phyloP scores from a whole-genome alignment of 35 echinoderm and acorn worm species.

The Patiria miniata region DNA sequence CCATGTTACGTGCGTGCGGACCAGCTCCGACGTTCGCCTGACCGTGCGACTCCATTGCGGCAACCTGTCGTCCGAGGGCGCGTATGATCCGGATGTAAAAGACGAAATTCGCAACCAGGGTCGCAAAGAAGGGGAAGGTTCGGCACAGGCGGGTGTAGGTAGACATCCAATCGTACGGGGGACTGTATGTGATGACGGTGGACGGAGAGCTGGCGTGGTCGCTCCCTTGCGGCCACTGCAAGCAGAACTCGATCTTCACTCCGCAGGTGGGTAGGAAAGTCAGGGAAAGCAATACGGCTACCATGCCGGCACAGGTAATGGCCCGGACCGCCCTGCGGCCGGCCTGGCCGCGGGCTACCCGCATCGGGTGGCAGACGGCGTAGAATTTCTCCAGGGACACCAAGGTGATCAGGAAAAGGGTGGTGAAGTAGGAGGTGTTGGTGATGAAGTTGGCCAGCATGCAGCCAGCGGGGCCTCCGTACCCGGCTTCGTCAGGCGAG shows the following conservation, averaged over 20 bases:
- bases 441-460: background rate
- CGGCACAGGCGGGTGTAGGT: background rate
- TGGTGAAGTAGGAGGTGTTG: background rate
- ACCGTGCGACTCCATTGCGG: background rate
- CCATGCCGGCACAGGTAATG: constrained; percentile 10
- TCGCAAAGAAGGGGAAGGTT: constrained; percentile 8
- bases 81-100: constrained; percentile 35
- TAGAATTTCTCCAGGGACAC: constrained; percentile 29
- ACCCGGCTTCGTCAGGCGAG: background rate
- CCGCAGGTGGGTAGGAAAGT: background rate
- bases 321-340: constrained; percentile 13
- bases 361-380: constrained; percentile 36
- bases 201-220: background rate
- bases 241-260: background rate
- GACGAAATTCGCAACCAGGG: background rate
- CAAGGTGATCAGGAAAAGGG: constrained; percentile 9
- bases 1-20: constrained; percentile 9
- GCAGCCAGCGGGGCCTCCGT: background rate
- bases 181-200: background rate
- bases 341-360: background rate
- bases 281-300: constrained; percentile 16
- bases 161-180: background rate
- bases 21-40: background rate
- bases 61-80: background rate
- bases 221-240: background rate